Evolutionary conservation across 2,113 vertebrate genomes (phyloP).

Genomic region (Daubentonia madagascariensis): DNA sequence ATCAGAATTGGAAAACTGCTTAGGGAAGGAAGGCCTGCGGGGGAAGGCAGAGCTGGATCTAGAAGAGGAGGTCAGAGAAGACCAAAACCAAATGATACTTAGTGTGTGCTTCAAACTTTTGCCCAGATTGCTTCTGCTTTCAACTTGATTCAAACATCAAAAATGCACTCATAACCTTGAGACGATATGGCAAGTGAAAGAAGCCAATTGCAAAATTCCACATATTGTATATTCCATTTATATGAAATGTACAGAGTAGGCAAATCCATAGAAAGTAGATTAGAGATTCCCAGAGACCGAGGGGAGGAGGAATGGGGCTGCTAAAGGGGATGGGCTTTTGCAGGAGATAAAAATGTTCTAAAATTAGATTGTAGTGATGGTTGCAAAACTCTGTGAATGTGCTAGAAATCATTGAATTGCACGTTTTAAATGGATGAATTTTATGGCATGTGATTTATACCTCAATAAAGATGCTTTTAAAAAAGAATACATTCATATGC

Average conservation of each 20-base stretch:
- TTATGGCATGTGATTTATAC: neutral
- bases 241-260: neutral
- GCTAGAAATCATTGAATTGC: constrained; percentile 1
- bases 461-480: neutral
- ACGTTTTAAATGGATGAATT: neutral
- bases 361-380: neutral
- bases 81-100: neutral
- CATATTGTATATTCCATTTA: neutral
- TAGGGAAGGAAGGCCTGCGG: neutral
- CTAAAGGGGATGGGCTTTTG: neutral
- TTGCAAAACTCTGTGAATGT: neutral
- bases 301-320: neutral
- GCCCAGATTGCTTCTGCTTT: neutral
- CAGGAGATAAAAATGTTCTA: neutral
- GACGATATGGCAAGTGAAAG: neutral
- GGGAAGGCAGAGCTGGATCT: neutral
- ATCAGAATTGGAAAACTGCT: neutral
- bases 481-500: neutral
- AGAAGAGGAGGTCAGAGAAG: neutral
- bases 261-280: neutral
- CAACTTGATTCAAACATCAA: constrained; percentile 1
- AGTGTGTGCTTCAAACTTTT: neutral
- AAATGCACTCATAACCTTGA: neutral
- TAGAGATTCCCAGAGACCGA: neutral
- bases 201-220: neutral